Percentiles rank a stretch among this genome's conserved stretches.
Conservation (phyloP, 1,140 invertebrate species). For the Mizuhopecten yessoensis region DNA sequence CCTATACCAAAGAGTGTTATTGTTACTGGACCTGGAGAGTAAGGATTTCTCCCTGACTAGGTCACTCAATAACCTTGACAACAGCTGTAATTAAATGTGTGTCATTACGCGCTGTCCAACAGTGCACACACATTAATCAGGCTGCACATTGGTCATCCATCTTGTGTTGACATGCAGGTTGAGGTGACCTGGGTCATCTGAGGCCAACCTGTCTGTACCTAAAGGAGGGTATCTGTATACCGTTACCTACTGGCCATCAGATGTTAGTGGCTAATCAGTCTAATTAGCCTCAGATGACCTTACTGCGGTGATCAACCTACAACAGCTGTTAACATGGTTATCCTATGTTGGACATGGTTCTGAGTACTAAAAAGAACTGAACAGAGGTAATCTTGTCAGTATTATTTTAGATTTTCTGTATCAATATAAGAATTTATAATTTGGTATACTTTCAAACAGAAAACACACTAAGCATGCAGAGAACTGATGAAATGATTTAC, state of each 20-base stretch:
- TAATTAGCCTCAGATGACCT: neutral
- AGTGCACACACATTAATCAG: neutral
- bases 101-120: neutral
- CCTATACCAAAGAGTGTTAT: too few relatives aligned
- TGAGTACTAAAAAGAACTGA: too few relatives aligned
- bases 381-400: too few relatives aligned
- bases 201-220: neutral
- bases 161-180: constrained; percentile 11
- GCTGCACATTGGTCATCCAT: neutral
- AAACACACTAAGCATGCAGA: too few relatives aligned
- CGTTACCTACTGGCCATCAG: neutral
- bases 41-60: too few relatives aligned
- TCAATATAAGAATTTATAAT: too few relatives aligned
- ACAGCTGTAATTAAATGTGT: neutral
- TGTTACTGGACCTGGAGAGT: too few relatives aligned
- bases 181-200: neutral
- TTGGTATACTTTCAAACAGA: too few relatives aligned
- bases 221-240: neutral
- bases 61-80: neutral
- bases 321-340: neutral
- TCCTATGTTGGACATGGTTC: neutral
- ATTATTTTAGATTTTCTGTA: too few relatives aligned
- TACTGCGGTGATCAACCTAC: neutral
- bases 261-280: neutral
- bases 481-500: too few relatives aligned